Evolutionary conservation across 2,888 invertebrate species (phyloP).

Genomic region (Halocaridina rubra): DNA sequence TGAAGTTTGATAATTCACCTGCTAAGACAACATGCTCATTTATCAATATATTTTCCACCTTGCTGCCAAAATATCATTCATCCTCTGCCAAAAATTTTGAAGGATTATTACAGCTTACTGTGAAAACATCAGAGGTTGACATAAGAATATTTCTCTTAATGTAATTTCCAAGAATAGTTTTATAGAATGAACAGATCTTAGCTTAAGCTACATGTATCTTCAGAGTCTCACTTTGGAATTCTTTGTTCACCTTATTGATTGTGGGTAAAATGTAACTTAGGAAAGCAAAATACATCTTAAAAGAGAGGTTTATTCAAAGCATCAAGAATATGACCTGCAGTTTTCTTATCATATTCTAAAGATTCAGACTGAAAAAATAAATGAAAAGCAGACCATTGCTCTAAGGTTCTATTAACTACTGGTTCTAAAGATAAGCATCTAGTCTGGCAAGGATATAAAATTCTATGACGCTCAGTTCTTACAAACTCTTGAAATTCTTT

Average conservation of each 20-base stretch:
- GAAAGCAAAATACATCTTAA: background rate
- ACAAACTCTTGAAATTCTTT: no score
- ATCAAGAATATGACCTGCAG: no score
- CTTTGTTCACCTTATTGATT: no score
- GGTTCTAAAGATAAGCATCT: no score
- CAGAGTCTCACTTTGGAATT: background rate
- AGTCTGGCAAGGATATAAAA: no score
- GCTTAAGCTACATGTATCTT: background rate
- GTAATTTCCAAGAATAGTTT: background rate
- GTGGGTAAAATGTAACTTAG: background rate
- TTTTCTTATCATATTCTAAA: no score
- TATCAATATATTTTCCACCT: background rate
- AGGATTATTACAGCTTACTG: background rate
- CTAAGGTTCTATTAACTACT: no score
- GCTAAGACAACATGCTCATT: background rate
- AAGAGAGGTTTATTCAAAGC: background rate
- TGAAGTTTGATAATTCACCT: background rate
- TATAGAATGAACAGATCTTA: background rate
- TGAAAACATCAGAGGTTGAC: background rate
- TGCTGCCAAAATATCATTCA: no score
- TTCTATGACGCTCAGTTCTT: no score
- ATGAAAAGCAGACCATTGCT: no score
- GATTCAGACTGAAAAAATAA: no score
- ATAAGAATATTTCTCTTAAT: background rate
- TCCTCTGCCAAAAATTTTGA: background rate